Evolutionary conservation across 2,113 vertebrate species (phyloP).

Genomic region (Poicephalus meyeri): DNA sequence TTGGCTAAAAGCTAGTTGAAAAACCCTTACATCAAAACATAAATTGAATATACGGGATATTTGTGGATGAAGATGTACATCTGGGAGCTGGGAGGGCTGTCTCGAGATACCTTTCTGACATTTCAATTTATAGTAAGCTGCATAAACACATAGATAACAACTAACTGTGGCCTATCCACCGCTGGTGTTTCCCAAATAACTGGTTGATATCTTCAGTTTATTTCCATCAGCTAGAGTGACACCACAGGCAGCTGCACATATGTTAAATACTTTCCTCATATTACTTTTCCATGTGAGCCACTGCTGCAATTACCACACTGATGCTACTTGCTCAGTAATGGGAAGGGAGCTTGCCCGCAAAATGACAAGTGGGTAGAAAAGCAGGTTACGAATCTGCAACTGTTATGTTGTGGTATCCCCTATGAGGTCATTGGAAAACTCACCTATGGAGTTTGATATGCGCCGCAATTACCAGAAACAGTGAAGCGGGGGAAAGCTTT

Average conservation of each 20-base stretch:
- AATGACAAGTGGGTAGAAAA: conserved; percentile 1
- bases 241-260: conserved; percentile 55
- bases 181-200: neutral
- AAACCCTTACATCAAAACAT: neutral
- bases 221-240: conserved; percentile 13
- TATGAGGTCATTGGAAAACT: neutral
- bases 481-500: neutral
- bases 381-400: neutral
- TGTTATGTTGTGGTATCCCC: neutral
- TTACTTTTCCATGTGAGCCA: conserved; percentile 21
- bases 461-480: neutral
- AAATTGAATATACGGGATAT: neutral
- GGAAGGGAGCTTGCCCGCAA: neutral
- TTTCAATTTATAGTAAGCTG: neutral
- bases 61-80: neutral
- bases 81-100: neutral
- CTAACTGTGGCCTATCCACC: neutral
- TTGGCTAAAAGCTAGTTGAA: neutral
- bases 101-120: neutral
- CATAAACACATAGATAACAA: neutral
- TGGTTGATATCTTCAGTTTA: neutral
- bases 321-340: neutral
- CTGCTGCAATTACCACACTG: neutral
- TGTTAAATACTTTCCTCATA: neutral
- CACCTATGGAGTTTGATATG: neutral